Evolutionary conservation across 1,140 invertebrate genomes (phyloP), one percentile per base, ranked within the genome.

Genomic region (Portunus trituberculatus): DNA sequence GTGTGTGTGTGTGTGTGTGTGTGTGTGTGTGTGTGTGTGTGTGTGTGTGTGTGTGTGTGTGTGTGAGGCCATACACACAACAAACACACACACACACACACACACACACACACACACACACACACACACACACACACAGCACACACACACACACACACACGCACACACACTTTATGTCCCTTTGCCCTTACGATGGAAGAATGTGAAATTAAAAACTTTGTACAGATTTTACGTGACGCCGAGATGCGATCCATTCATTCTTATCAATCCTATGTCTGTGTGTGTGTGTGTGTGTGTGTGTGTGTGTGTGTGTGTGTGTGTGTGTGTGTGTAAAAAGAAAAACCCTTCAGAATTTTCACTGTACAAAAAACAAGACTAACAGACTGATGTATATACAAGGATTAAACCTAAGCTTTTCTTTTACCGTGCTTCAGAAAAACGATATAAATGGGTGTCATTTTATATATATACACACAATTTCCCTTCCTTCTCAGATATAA

Each of bases 51-150:
- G 67, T 1, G 31, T 25, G 67, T 0, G 67, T 28, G 29, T 20
- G 25, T 25, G 6, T n/a, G 46, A 48, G 25, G 10, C 39, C 25
- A 91, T 52, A 52, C n/a, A 91, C 29, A 91, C 8, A 45, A 39
- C 20, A 59, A 25, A 91, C 46, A 91, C 28, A 52, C 46, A 91
- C 48, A 91, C 48, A 91, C n/a, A 91, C 20, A 91, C n/a, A 46
- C n/a, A 91, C 46, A 91, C 20, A 46, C 46, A 46, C 46, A 59
- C 28, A 92, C 67, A 92, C 28, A 92, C 28, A 46, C 31, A 92
- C 52, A 59, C 48, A 52, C 48, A 52, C 48, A 52, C 48, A 52
- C n/a, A 91, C n/a, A 91, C 20, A 91, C n/a, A 46, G n/a, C n/a
- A n/a, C n/a, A n/a, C n/a, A n/a, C n/a, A n/a, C 48, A 52, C 48